These are phyloP conservation scores for Apogon hyalosoma DNA, from an alignment of 2,797 vertebrate species.

Conservation along the genomic window DNA sequence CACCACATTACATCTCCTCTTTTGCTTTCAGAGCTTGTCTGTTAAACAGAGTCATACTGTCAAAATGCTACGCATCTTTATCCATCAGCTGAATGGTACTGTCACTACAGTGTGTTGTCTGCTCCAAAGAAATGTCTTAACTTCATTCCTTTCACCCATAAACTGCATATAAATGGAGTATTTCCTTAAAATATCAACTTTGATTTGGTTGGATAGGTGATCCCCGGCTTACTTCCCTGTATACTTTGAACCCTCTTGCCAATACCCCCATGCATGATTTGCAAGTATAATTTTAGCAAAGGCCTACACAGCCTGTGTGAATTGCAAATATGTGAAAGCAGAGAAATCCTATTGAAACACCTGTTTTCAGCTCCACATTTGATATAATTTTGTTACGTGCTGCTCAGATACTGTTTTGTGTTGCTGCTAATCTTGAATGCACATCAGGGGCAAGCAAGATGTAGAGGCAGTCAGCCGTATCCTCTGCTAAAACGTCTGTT, in stretches of 20 bases:
- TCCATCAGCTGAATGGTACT: background rate
- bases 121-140: conserved; percentile 16
- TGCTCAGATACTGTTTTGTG: conserved; percentile 18
- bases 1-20: background rate
- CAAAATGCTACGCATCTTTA: conserved; percentile 22
- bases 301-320: conserved; percentile 27
- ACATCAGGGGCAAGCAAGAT: conserved; percentile 36
- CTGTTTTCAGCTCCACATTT: conserved; percentile 32
- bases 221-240: conserved; percentile 41
- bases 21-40: background rate
- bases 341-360: conserved; percentile 37
- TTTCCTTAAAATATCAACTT: conserved; percentile 41
- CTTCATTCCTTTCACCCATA: background rate
- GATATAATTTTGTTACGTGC: conserved; percentile 19
- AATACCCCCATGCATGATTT: conserved; percentile 66
- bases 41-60: conserved; percentile 2
- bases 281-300: conserved; percentile 64
- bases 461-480: conserved; percentile 30
- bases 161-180: background rate
- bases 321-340: conserved; percentile 56
- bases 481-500: conserved; percentile 53
- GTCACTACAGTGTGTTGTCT: conserved; percentile 4
- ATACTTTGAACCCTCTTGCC: conserved; percentile 58
- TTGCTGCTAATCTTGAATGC: conserved; percentile 40
- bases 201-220: conserved; percentile 35